Evolutionary conservation across 2,113 vertebrate genomes (phyloP).

Genomic region (Pampusana beccarii): DNA sequence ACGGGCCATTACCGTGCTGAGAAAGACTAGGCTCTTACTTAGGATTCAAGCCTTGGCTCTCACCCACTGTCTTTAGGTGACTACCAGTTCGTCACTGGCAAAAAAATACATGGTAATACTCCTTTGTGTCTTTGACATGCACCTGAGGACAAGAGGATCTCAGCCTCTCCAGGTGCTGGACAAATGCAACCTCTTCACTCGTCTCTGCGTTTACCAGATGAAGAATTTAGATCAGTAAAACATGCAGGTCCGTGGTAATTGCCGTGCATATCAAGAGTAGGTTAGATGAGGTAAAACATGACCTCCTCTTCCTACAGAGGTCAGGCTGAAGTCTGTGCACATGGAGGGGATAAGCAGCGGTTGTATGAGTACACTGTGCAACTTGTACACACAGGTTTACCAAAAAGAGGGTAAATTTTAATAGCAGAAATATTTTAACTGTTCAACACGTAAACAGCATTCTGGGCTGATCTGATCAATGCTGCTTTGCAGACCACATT

Average conservation of each 20-base stretch:
- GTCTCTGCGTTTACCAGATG: not conserved
- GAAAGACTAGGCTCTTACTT: not conserved
- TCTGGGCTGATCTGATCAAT: constrained; percentile 68
- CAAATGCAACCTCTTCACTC: not conserved
- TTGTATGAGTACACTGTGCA: not conserved
- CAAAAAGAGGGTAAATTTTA: constrained; percentile 40
- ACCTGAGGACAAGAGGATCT: not conserved
- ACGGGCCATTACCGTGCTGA: not conserved
- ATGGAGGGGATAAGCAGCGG: not conserved
- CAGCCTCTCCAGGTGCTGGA: not conserved
- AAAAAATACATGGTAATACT: not conserved
- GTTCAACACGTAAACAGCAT: constrained; percentile 54
- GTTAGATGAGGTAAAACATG: not conserved
- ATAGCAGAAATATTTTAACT: constrained; percentile 58
- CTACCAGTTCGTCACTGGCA: not conserved
- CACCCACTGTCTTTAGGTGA: not conserved
- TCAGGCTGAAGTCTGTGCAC: not conserved
- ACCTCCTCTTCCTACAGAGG: not conserved
- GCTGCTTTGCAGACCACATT: constrained; percentile 58
- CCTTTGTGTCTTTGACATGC: not conserved
- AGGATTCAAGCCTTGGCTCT: not conserved
- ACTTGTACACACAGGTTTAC: not conserved
- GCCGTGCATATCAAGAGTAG: not conserved
- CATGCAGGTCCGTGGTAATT: accelerated
- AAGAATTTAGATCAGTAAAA: not conserved